Evolutionary conservation across 2,797 vertebrate species (phyloP), one percentile per base, ranked within the genome.

Genomic region (Acanthurus lineatus): DNA sequence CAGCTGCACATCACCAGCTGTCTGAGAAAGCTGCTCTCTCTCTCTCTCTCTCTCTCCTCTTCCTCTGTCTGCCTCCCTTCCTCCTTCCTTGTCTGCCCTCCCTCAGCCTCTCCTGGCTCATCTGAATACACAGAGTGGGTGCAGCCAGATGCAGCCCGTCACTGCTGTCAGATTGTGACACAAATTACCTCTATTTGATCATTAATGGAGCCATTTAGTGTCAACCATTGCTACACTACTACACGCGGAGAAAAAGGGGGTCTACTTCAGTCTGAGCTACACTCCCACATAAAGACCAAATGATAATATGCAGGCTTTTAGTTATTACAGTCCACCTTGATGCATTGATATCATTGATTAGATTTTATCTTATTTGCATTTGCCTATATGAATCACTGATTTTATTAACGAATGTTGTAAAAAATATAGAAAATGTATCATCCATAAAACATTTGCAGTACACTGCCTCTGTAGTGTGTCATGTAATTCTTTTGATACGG

Each of bases 91-190:
- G 49, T 79, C 84, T 69, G 3, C 54, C 80, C 76, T 86, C 79
- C 75, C 81, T 78, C 86, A 65, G 68, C 81, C 67, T 85, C 85
- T 83, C 74, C 77, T 49, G 62, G 70, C 77, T 90, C 83, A 83
- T 93, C 79, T 88, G 79, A 89, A 87, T 87, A 77, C 89, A 85
- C 86, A 69, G 79, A 86, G 88, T 71, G 81, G 90, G 82, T 17
- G 70, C 85, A 84, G 73, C 88, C 88, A 89, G 77, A 73, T 86
- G 81, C 84, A 83, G 91, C 79, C 82, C 54, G 58, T 91, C 91
- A 90, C 84, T 89, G 89, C 94, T 86, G 89, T 90, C 88, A 95
- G 90, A 93, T 90, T 93, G 94, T 95, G 94, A 92, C 91, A 94
- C 88, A 94, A 96, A 96, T 92, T 92, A 93, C 87, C 25, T 16